Conservation (phyloP, 2,888 invertebrate species). For the Cyrtodaria siliqua region DNA sequence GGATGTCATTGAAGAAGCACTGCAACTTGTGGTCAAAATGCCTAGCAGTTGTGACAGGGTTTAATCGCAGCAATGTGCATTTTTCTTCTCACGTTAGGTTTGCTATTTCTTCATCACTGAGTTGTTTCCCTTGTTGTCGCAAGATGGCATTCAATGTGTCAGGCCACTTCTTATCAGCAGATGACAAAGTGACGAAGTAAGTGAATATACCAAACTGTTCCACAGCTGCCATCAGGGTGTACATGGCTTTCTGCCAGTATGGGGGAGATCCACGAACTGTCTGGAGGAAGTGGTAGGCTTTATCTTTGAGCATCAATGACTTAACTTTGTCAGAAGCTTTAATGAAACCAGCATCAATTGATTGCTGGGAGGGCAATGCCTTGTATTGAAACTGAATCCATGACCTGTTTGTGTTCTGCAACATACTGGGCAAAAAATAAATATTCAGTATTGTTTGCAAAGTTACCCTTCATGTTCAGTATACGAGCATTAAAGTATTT, state of each 20-base stretch:
- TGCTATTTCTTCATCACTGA: conserved; percentile 42
- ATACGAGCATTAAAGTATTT: conserved; percentile 58
- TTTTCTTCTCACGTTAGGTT: conserved; percentile 61
- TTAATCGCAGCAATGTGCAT: conserved; percentile 51
- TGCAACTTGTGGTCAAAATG: conserved; percentile 57
- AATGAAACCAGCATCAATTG: conserved; percentile 24
- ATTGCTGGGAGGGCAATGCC: too few species aligned
- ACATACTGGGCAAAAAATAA: conserved; percentile 49
- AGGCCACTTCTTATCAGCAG: conserved; percentile 70
- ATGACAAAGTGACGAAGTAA: conserved; percentile 68
- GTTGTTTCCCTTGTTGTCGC: conserved; percentile 45
- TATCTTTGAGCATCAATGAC: conserved; percentile 38
- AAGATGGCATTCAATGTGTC: conserved; percentile 63
- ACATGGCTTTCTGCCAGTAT: conserved; percentile 65
- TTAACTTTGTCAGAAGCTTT: conserved; percentile 35
- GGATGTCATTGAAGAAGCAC: conserved; percentile 51
- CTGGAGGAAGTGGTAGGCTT: conserved; percentile 56
- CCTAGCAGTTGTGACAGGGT: conserved; percentile 68
- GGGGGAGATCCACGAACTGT: conserved; percentile 60
- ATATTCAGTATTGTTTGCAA: conserved; percentile 50
- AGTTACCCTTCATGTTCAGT: conserved; percentile 30
- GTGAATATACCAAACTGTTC: conserved; percentile 71
- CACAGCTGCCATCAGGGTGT: conserved; percentile 65
- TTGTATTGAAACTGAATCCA: conserved; percentile 15
- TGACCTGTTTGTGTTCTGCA: conserved; percentile 38